Evolutionary conservation across 2,888 invertebrate species (phyloP).

Genomic region (Diadromus collaris): DNA sequence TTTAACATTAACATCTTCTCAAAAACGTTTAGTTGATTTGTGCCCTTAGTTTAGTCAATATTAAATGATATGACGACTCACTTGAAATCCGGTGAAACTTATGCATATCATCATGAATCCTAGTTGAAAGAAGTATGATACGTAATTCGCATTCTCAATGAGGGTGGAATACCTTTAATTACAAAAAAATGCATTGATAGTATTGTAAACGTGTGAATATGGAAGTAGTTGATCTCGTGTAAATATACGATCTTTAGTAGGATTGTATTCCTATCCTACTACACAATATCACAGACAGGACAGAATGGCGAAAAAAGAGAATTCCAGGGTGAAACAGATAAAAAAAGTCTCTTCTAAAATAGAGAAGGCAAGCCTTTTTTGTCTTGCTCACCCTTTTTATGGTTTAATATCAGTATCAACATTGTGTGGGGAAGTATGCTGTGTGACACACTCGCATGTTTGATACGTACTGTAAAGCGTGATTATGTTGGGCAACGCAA

Average conservation of each 20-base stretch:
- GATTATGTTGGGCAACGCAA: conserved; percentile 64
- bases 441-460: background rate
- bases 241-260: background rate
- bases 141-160: conserved; percentile 63
- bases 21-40: background rate
- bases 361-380: too few relatives aligned
- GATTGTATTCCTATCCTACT: background rate
- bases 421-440: too few relatives aligned
- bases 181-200: background rate
- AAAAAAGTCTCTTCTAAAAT: too few relatives aligned
- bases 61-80: conserved; percentile 42
- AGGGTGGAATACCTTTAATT: conserved; percentile 63
- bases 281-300: background rate
- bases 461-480: conserved; percentile 49
- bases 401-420: too few relatives aligned
- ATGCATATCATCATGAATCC: conserved; percentile 69
- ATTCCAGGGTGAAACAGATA: too few relatives aligned
- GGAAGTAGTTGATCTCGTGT: too few relatives aligned
- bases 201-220: background rate
- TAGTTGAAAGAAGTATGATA: conserved; percentile 69
- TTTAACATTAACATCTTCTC: background rate
- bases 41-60: background rate
- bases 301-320: too few relatives aligned
- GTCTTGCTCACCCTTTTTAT: too few relatives aligned
- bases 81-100: conserved; percentile 70